These are phyloP conservation scores for Capitulum mitella DNA, from an alignment of 2,888 invertebrate species.

Conservation along the genomic window DNA sequence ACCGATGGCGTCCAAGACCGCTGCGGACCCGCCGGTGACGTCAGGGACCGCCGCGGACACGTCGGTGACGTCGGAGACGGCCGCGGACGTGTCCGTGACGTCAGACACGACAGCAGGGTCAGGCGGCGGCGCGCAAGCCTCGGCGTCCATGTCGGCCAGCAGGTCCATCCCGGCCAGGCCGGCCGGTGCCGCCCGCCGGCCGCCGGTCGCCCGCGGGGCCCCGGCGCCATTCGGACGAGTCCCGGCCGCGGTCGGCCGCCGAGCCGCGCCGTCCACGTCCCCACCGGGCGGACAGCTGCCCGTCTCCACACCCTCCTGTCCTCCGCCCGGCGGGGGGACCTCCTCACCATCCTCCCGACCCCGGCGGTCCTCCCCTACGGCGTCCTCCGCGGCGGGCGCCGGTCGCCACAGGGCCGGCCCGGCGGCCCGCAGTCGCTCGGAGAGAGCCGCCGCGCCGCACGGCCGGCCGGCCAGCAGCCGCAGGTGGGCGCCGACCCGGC, in stretches of 20 bases:
- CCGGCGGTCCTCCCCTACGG: not conserved
- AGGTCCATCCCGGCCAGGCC: not conserved
- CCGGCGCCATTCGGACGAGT: too few species aligned
- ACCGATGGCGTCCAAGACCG: not conserved
- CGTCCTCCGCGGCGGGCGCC: not conserved
- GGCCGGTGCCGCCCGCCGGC: not conserved
- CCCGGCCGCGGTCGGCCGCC: not conserved
- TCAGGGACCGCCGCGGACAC: too few species aligned
- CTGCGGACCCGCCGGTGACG: too few species aligned
- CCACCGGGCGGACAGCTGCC: too few species aligned
- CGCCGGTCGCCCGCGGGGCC: not conserved
- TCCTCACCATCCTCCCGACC: too few species aligned
- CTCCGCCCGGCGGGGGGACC: too few species aligned
- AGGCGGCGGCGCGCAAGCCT: not conserved
- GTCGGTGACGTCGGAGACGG: too few species aligned
- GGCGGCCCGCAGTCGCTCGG: not conserved
- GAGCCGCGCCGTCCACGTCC: not conserved
- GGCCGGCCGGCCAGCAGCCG: not conserved
- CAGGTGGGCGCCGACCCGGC: not conserved
- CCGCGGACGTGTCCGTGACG: too few species aligned
- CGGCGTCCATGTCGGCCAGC: not conserved
- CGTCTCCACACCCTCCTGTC: too few species aligned
- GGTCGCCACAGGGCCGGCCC: not conserved
- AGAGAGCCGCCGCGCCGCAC: not conserved
- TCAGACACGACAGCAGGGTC: too few species aligned